phyloP scores from a whole-genome alignment of 2,888 invertebrate species.

The Polydrusus tereticollis region DNA sequence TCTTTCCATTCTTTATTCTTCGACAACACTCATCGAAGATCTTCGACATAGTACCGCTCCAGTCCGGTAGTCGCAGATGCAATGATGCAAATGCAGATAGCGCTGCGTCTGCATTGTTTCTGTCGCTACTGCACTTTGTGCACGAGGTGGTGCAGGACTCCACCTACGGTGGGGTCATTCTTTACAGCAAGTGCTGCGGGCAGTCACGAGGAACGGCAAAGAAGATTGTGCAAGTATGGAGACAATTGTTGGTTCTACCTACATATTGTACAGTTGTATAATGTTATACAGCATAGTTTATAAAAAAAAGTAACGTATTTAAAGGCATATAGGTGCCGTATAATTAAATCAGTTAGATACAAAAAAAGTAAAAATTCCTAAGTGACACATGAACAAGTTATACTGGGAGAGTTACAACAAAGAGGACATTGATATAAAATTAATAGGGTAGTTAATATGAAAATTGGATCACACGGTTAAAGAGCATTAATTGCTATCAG shows the following conservation, averaged over 20 bases:
- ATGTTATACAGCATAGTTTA: too few relatives aligned
- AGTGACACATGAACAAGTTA: too few relatives aligned
- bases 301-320: too few relatives aligned
- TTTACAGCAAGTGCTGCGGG: constrained; percentile 20
- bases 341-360: too few relatives aligned
- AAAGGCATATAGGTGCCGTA: too few relatives aligned
- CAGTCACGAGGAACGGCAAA: constrained; percentile 30
- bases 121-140: constrained; percentile 45
- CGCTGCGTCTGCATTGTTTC: constrained; percentile 38
- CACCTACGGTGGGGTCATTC: constrained; percentile 39
- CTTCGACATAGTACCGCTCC: constrained; percentile 30
- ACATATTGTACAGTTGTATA: background rate
- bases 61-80: constrained; percentile 38
- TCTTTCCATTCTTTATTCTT: constrained; percentile 4
- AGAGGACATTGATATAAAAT: too few relatives aligned
- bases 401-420: too few relatives aligned
- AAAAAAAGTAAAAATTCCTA: too few relatives aligned
- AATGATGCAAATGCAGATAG: constrained; percentile 38
- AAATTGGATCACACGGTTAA: too few relatives aligned
- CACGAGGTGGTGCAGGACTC: constrained; percentile 37
- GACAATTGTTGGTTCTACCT: constrained; percentile 6
- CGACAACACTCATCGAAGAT: background rate
- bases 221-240: background rate
- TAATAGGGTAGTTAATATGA: too few relatives aligned
- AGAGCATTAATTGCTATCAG: too few relatives aligned